Evolutionary conservation across 2,797 vertebrate species (phyloP), one percentile per base, ranked within the genome.

Genomic region (Pseudochromis fuscus): DNA sequence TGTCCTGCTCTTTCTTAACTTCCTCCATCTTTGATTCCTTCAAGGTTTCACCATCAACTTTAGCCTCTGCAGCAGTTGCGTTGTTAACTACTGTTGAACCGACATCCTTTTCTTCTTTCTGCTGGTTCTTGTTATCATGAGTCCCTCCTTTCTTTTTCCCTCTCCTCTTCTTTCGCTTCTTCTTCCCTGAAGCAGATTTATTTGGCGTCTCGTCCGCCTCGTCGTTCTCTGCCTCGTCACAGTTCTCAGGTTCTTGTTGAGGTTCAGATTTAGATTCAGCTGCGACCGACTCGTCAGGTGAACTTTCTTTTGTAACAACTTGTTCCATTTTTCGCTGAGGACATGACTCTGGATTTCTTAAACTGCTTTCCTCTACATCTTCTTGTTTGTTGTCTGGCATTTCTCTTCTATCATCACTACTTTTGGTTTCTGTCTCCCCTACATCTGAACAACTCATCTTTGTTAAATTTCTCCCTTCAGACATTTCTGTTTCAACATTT

Each of bases 151-250:
- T 93, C 87, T 90, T 92, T 76, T 93, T 94, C 27, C 65, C 72
- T 68, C 73, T 93, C 81, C 33, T 94, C 70, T 92, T 94, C 76
- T 76, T 94, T 56, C 86, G 94, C 75, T 91, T 94, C 79, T 91
- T 94, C 58, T 92, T 94, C 21, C 88, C 88, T 52, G 88, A 52
- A 19, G 67, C 52, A 28, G 74, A 21, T 53, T 84, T 77, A 56
- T 23, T 44, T 0, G 57, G 25, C 0, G 3, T 15, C 19, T 91
- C 88, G 5, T 83, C 77, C 6, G 53, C 64, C 40, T 87, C 86
- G 0, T 69, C 28, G 1, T 45, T 0, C 16, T 85, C 84, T 13
- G 37, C 52, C 44, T 71, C 0, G 1, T 80, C 79, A 0, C 27
- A n/a, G 1, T 75, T 72, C 30, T 83, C 75, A 4, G 57, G 63